A percentile compares a stretch with the other conserved stretches of the same genome.
phyloP scores from a whole-genome alignment of 2,113 vertebrate species.

The Pristiophorus japonicus region DNA sequence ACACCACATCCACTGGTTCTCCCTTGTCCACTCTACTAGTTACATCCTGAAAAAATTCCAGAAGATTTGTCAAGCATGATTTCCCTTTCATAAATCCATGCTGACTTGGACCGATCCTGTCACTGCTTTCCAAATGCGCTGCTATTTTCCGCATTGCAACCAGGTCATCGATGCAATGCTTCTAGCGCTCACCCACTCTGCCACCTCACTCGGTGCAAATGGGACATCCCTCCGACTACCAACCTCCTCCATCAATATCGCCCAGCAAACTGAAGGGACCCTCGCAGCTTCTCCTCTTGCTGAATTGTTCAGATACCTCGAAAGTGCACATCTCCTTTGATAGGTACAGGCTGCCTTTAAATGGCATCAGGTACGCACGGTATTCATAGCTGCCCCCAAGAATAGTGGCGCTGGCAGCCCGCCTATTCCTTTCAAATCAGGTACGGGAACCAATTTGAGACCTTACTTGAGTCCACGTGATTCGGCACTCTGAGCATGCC shows the following conservation, averaged over 20 bases:
- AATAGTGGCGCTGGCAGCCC: background rate
- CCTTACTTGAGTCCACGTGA: background rate
- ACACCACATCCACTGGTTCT: no score
- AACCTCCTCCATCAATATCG: background rate
- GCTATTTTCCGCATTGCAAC: background rate
- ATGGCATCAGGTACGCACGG: background rate
- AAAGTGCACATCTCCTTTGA: background rate
- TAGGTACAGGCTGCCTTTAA: background rate
- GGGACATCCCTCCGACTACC: background rate
- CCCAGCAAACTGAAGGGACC: background rate
- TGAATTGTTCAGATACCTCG: background rate
- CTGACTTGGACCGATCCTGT: no score
- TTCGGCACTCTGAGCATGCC: background rate
- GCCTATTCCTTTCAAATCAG: background rate
- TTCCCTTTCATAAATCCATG: no score
- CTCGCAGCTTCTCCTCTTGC: background rate
- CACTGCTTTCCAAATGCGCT: no score
- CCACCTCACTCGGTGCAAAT: background rate
- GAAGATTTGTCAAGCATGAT: no score
- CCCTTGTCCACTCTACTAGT: no score
- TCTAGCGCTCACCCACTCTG: background rate
- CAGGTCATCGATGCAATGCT: background rate
- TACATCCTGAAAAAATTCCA: no score
- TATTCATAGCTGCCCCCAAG: background rate
- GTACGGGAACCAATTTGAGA: background rate